Percentiles rank a stretch among this genome's conserved stretches.
These are phyloP conservation scores for Kradibia gibbosae DNA, from an alignment of 1,140 invertebrate species.

Conservation along the genomic window DNA sequence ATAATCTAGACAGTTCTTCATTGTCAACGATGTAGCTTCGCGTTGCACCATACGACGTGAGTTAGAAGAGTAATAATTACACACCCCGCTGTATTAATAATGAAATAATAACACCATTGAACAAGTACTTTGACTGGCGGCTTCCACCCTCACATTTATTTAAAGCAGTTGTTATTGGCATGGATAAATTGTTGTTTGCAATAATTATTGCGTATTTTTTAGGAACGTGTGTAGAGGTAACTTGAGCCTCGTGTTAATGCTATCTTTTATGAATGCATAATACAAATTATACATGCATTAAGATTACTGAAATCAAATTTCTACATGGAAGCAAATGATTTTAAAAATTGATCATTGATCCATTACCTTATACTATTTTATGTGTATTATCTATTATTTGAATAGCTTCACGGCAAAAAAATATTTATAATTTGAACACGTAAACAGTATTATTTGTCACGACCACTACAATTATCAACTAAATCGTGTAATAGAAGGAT, in stretches of 20 bases:
- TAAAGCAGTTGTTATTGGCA: background rate
- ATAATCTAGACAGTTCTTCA: conserved; percentile 43
- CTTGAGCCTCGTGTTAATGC: background rate
- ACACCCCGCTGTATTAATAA: background rate
- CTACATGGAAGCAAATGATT: background rate
- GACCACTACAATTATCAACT: background rate
- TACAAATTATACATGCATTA: background rate
- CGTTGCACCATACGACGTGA: background rate
- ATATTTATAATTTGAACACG: background rate
- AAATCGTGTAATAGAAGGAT: background rate
- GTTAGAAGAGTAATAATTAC: conserved; percentile 18
- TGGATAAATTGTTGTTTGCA: background rate
- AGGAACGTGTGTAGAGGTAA: background rate
- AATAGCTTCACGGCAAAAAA: background rate
- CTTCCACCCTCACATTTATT: background rate
- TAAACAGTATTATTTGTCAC: background rate
- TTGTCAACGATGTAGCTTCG: conserved; percentile 42
- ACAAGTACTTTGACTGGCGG: background rate
- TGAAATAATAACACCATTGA: background rate
- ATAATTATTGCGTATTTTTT: background rate
- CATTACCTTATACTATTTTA: background rate
- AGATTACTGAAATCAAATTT: background rate
- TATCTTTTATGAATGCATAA: background rate
- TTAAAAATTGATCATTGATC: background rate
- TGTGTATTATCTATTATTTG: background rate